Percentiles rank a stretch among this genome's conserved stretches.
Conservation (phyloP, 2,113 vertebrate genomes). For the Barnardius zonarius region DNA sequence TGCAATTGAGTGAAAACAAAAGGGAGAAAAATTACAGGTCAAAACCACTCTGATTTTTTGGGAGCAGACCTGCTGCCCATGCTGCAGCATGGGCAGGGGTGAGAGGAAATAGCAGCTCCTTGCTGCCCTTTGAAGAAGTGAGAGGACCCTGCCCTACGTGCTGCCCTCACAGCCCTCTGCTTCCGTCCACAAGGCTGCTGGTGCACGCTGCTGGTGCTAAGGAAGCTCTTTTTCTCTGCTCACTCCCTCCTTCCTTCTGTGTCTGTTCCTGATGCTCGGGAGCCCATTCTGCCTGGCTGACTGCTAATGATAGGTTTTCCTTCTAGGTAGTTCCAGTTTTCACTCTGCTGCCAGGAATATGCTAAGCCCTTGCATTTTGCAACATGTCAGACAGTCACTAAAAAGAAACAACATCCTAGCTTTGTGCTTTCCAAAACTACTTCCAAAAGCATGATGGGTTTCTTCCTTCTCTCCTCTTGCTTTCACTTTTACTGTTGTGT, state of each 20-base stretch:
- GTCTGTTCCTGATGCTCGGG: not conserved
- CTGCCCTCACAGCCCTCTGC: not conserved
- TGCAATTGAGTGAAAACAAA: not conserved
- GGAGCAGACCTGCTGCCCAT: not conserved
- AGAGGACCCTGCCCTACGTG: not conserved
- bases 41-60: not conserved
- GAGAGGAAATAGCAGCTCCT: not conserved
- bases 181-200: not conserved
- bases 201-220: not conserved
- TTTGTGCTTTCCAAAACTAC: constrained; percentile 10
- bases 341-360: not conserved
- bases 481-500: not conserved
- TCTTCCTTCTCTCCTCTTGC: not conserved
- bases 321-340: constrained; percentile 37
- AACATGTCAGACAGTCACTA: constrained; percentile 24
- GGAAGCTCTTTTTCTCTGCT: not conserved
- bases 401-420: constrained; percentile 34
- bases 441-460: not conserved
- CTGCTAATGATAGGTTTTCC: constrained; percentile 28
- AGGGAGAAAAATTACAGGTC: not conserved
- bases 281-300: not conserved
- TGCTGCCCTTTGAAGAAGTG: not conserved
- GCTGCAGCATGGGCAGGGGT: fast-evolving
- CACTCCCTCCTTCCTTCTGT: not conserved
- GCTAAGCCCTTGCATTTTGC: constrained; percentile 43